Conservation (phyloP, 2,797 vertebrate genomes). For the Lepidocolaptes lacrymiger region DNA sequence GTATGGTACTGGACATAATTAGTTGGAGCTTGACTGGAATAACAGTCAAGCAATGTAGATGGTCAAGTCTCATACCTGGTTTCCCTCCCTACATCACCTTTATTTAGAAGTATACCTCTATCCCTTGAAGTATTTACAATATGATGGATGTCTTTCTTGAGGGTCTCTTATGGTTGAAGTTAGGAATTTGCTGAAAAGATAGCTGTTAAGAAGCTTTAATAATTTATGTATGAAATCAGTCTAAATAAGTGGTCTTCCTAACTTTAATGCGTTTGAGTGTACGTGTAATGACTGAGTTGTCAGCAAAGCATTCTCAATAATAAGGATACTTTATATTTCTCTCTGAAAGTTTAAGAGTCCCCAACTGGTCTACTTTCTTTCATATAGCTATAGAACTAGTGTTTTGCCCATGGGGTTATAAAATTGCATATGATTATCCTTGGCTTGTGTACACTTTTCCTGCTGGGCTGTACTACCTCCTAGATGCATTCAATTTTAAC, state of each 20-base stretch:
- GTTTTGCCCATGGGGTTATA: background rate
- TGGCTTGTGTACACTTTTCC: background rate
- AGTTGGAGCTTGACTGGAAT: background rate
- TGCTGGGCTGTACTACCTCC: background rate
- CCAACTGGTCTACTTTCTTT: background rate
- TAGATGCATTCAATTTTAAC: conserved; percentile 8
- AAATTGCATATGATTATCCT: conserved; percentile 8
- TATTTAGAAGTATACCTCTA: background rate
- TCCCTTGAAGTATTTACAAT: background rate
- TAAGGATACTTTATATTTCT: background rate
- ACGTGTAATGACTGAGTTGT: background rate
- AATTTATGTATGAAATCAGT: background rate
- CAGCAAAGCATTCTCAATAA: background rate
- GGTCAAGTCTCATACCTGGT: background rate
- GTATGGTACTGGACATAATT: background rate
- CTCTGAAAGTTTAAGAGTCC: background rate
- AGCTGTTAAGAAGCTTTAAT: background rate
- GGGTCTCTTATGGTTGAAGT: background rate
- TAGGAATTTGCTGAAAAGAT: background rate
- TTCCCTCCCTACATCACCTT: background rate
- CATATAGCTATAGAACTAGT: background rate
- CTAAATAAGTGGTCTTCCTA: background rate
- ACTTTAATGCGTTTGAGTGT: background rate
- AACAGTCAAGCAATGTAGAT: background rate
- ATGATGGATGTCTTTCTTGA: background rate